Evolutionary conservation across 2,888 invertebrate species (phyloP).

Genomic region (Acleris laterana): DNA sequence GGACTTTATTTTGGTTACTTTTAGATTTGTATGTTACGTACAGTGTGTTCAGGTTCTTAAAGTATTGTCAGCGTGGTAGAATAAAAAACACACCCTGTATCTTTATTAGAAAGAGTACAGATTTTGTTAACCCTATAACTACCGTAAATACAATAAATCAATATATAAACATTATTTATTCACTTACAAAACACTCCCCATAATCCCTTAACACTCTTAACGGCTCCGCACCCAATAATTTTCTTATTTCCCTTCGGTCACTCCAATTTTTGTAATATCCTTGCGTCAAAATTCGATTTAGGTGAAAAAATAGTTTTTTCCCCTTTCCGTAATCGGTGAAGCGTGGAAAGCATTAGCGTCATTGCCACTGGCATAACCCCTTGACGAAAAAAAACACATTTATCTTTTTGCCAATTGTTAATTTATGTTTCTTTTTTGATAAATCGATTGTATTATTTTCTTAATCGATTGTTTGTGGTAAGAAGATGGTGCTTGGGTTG

Average conservation of each 20-base stretch:
- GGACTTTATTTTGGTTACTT: no score
- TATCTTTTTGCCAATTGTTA: conserved; percentile 57
- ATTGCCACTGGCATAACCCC: conserved; percentile 54
- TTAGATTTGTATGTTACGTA: no score
- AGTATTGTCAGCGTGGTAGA: background rate
- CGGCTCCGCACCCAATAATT: conserved; percentile 71
- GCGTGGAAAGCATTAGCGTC: conserved; percentile 70
- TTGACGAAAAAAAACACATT: conserved; percentile 58
- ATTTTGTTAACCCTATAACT: background rate
- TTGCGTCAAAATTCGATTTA: conserved; percentile 75
- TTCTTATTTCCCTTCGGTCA: conserved; percentile 71
- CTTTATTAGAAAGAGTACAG: background rate
- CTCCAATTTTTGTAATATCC: conserved; percentile 74
- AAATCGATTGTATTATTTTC: conserved; percentile 59
- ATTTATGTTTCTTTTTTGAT: conserved; percentile 57
- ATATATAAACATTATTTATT: conserved; percentile 44
- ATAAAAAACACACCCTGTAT: background rate
- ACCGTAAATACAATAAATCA: background rate
- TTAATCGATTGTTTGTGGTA: conserved; percentile 69
- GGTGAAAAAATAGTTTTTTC: conserved; percentile 65
- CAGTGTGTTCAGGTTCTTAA: no score
- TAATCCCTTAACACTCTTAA: conserved; percentile 66
- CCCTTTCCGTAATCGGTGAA: conserved; percentile 60
- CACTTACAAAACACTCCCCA: conserved; percentile 54
- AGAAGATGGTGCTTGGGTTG: conserved; percentile 60